phyloP scores from a whole-genome alignment of 2,113 vertebrate genomes.

The Spilogale gracilis region DNA sequence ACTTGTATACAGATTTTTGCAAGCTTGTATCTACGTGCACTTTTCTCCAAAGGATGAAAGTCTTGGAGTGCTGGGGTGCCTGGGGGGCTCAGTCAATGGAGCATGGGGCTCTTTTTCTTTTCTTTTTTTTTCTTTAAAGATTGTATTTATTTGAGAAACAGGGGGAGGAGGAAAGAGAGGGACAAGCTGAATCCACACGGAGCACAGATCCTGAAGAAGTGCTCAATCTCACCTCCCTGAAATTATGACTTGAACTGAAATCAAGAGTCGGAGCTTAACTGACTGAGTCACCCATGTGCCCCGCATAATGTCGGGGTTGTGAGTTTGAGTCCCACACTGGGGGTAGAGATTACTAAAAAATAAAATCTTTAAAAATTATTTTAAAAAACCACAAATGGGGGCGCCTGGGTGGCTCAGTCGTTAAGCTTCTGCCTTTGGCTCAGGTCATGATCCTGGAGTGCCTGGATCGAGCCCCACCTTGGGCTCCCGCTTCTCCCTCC shows the following conservation, averaged over 20 bases:
- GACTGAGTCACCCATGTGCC: neutral
- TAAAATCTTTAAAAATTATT: neutral
- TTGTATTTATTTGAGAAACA: neutral
- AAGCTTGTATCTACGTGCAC: slow-evolving; percentile 1
- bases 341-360: neutral
- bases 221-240: no score
- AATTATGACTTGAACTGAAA: neutral
- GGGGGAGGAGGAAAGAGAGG: no score
- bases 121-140: neutral
- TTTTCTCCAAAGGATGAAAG: neutral
- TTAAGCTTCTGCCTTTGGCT: no score
- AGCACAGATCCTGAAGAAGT: no score
- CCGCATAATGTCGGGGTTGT: neutral
- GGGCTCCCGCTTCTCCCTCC: no score
- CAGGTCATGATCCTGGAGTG: no score
- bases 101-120: no score
- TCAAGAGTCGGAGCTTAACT: neutral
- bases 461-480: no score
- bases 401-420: no score
- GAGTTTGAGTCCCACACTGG: neutral
- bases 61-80: no score
- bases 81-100: no score
- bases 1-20: neutral
- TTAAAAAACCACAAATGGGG: neutral
- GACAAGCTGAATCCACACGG: no score